phyloP scores from a whole-genome alignment of 2,888 invertebrate genomes.

The Microchrysa polita region DNA sequence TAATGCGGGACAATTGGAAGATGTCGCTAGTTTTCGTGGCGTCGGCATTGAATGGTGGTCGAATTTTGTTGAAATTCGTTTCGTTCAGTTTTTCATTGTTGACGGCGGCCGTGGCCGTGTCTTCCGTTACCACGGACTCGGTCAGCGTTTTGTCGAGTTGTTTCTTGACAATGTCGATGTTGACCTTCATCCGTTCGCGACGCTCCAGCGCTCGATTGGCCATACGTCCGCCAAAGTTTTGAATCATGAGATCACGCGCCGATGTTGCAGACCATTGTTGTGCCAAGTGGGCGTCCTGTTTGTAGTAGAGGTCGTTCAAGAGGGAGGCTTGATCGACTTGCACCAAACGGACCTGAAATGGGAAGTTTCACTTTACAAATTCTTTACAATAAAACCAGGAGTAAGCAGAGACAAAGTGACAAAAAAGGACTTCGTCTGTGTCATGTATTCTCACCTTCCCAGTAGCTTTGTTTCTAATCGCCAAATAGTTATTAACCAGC shows the following conservation, averaged over 20 bases:
- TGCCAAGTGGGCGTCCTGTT: not conserved
- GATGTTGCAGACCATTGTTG: constrained; percentile 33
- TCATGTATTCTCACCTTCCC: constrained; percentile 59
- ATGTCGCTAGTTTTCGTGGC: constrained; percentile 57
- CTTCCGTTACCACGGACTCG: constrained; percentile 48
- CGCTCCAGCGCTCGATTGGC: constrained; percentile 56
- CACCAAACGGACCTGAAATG: constrained; percentile 49
- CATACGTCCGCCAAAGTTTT: constrained; percentile 60
- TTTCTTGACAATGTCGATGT: constrained; percentile 57
- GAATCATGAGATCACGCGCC: constrained; percentile 54
- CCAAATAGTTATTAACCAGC: constrained; percentile 58
- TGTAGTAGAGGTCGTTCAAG: constrained; percentile 25
- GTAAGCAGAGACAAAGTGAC: not conserved
- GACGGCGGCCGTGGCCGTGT: constrained; percentile 45
- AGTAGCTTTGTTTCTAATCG: constrained; percentile 58
- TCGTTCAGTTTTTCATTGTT: constrained; percentile 51
- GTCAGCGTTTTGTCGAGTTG: constrained; percentile 58
- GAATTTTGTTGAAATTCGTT: constrained; percentile 50
- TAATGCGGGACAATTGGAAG: constrained; percentile 57
- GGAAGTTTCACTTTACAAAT: constrained; percentile 45
- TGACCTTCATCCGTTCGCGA: constrained; percentile 58
- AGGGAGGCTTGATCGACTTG: constrained; percentile 45
- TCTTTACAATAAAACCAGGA: constrained; percentile 46
- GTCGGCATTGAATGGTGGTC: constrained; percentile 57
- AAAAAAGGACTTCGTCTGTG: no score